phyloP scores from a whole-genome alignment of 2,113 vertebrate species.

The Junco hyemalis region DNA sequence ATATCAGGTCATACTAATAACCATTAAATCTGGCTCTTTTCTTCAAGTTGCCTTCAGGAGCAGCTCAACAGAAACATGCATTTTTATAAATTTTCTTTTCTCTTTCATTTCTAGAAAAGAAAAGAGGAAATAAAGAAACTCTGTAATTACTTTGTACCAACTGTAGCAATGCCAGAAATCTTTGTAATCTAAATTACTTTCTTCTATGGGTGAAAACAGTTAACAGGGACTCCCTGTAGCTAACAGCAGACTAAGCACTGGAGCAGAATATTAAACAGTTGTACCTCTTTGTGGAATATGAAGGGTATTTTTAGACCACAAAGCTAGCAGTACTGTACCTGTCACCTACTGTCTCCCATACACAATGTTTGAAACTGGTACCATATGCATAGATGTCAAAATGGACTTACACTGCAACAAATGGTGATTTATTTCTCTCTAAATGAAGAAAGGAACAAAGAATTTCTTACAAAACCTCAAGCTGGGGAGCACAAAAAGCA shows the following conservation, averaged over 20 bases:
- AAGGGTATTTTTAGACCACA: neutral
- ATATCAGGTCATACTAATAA: neutral
- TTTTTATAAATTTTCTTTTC: neutral
- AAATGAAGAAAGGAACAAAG: neutral
- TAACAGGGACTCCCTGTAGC: neutral
- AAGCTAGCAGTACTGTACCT: neutral
- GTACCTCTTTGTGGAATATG: neutral
- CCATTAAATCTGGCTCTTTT: neutral
- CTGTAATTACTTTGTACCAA: slow-evolving; percentile 33
- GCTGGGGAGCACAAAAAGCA: neutral
- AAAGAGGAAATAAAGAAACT: neutral
- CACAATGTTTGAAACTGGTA: neutral
- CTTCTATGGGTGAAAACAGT: neutral
- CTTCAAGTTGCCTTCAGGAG: neutral
- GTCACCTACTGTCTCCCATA: neutral
- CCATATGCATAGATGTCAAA: neutral
- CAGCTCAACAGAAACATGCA: neutral
- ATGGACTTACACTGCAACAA: neutral
- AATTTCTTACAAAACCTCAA: neutral
- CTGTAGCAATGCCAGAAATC: neutral
- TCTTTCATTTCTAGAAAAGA: neutral
- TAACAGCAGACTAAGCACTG: neutral
- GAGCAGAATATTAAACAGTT: slow-evolving; percentile 16
- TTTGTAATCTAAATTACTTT: slow-evolving; percentile 34
- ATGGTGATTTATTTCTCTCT: neutral